A percentile compares a stretch with the other conserved stretches of the same genome.
These are phyloP conservation scores for Therioaphis trifolii DNA, from an alignment of 2,888 invertebrate genomes.

Conservation along the genomic window DNA sequence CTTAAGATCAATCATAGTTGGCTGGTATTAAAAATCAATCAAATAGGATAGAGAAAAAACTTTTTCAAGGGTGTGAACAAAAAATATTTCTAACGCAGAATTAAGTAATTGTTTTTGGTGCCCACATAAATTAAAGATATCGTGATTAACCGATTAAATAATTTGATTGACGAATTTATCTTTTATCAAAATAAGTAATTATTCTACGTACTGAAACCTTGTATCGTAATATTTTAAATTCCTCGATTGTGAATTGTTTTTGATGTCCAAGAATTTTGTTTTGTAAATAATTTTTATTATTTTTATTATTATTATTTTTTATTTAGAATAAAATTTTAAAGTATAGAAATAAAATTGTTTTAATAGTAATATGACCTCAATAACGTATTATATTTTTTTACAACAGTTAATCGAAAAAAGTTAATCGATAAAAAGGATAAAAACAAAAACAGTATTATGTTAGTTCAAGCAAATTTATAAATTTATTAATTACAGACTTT, in stretches of 20 bases:
- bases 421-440: too few relatives aligned
- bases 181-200: background rate
- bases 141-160: background rate
- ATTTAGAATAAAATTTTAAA: too few relatives aligned
- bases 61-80: too few relatives aligned
- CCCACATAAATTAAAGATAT: background rate
- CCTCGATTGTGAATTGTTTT: background rate
- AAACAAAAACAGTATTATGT: too few relatives aligned
- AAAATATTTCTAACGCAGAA: background rate
- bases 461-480: too few relatives aligned
- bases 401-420: too few relatives aligned
- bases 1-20: too few relatives aligned
- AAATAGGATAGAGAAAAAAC: too few relatives aligned
- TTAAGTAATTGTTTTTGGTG: background rate
- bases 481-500: too few relatives aligned
- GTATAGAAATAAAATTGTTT: constrained; percentile 24
- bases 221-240: constrained; percentile 33
- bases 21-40: too few relatives aligned
- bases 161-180: background rate
- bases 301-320: constrained; percentile 9
- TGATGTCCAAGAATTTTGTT: background rate
- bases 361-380: background rate
- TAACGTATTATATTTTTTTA: background rate
- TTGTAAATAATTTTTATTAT: too few relatives aligned
- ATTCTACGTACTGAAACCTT: background rate